Evolutionary conservation across 2,888 invertebrate genomes (phyloP), one percentile per base, ranked within the genome.

Genomic region (Hylaea fasciaria): DNA sequence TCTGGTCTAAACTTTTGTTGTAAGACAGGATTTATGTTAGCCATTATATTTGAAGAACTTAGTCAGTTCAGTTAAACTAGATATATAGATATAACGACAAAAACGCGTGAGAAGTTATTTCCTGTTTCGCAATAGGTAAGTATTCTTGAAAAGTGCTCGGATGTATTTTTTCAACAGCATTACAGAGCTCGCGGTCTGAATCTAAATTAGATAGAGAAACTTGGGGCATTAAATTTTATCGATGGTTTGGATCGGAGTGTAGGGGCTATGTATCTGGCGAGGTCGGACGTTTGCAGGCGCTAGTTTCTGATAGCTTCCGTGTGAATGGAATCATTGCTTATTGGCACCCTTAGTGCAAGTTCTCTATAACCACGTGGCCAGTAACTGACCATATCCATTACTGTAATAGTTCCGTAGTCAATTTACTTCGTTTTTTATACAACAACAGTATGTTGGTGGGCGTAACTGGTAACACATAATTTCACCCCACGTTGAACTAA

Each of bases 171-270:
- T 50, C 41, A 54, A 35, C 52, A 35, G 53, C 43, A 44, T 43
- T 29, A 52, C 41, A 22, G 22, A 22, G 50, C 41, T 48, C 63
- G 52, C 57, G 63, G 44, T 28, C 40, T 40, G 63, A 66, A 63
- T 66, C 32, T 14, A 29, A 63, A 66, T 58, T 52, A 57, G 57
- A 22, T 37, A 43, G 53, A 53, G 47, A 37, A 63, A 55, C 40
- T 59, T 63, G 47, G 55, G 14, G 43, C 55, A 39, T 58, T 56
- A 61, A 52, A 58, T 58, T 61, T 63, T 65, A 65, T 65, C 51
- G 63, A 52, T 55, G 54, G 54, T 32, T 32, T 32, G 32, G 32
- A 32, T 32, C 29, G 32, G 45, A n/a, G 48, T n/a, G 40, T 44
- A 16, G 46, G 39, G 53, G 56, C 49, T 50, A 51, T 39, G 12